A percentile compares a stretch with the other conserved stretches of the same genome.
Conservation (phyloP, 2,113 vertebrate species). For the Piaya cayana region DNA sequence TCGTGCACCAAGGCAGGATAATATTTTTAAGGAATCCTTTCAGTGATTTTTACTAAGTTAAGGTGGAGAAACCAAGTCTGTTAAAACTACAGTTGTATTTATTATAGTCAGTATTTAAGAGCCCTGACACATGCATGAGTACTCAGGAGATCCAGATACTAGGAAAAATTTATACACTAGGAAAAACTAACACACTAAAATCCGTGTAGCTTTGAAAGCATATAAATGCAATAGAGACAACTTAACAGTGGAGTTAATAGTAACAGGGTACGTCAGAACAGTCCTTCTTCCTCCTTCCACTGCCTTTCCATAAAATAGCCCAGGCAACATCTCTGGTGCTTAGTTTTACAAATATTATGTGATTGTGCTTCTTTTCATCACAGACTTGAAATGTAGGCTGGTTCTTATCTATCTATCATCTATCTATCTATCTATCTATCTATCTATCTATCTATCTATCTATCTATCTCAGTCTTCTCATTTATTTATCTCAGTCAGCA, state of each 20-base stretch:
- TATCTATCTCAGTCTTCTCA: not conserved
- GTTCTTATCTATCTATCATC: not conserved
- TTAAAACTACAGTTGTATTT: not conserved
- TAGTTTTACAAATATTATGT: not conserved
- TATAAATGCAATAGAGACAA: not conserved
- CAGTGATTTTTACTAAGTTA: not conserved
- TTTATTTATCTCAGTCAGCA: not conserved
- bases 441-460: too few relatives aligned
- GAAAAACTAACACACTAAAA: not conserved
- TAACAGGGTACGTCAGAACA: not conserved
- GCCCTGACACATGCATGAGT: not conserved
- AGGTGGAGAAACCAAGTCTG: not conserved
- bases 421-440: too few relatives aligned
- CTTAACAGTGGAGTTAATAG: not conserved
- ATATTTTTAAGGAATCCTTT: not conserved
- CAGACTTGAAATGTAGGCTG: not conserved
- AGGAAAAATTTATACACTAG: not conserved
- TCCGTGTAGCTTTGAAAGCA: not conserved
- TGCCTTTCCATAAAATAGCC: not conserved
- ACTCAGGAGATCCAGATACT: not conserved
- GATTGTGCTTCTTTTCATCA: not conserved
- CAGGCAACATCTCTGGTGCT: not conserved
- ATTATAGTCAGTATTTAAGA: not conserved
- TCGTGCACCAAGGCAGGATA: not conserved
- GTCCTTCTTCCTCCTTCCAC: not conserved